Evolutionary conservation across 2,888 invertebrate species (phyloP), one percentile per base, ranked within the genome.

Genomic region (Drosophila nigritarsus): DNA sequence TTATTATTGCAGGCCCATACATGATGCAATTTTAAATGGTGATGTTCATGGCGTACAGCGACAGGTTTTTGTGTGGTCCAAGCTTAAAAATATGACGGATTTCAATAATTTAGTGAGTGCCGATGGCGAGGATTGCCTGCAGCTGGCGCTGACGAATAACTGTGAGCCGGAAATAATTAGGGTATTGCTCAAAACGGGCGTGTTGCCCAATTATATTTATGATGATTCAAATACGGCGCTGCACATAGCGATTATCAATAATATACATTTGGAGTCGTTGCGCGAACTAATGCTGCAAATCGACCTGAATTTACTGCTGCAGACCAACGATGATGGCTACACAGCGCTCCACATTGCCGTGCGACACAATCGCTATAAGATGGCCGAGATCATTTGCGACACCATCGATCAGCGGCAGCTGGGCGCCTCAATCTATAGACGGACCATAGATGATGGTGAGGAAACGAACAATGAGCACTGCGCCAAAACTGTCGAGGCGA

Each of bases 301-400:
- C 3, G 90, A 92, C 48, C 76, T 91, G 11, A 76, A 89, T 53
- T 58, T 90, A 36, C 59, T 93, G 2, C 65, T 87, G 11, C 65
- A 78, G 32, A 74, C 70, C 13, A 93, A 93, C 40, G 89, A 93
- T 65, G 91, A 91, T 63, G 93, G 93, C 2, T 86, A 92, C 30
- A 91, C 92, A 1, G 87, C 89, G 0, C 36, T 93, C 1, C 93
- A 92, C 45, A 60, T 92, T 29, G 92, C 92, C 0, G 82, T 92
- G 1, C 88, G 91, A 1, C 76, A 89, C 27, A 89, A 92, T 73
- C 84, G 88, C 29, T 92, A 81, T 51, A 59, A 85, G 20, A 73
- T 87, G 72, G 90, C 87, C 2, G 93, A 93, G 71, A 61, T 79
- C 2, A 84, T 93, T 5, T 66, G 91, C 20, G 89, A 91, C 65